Base-by-base conservation (phyloP, 2,797 vertebrate species). In the Pangasius larnaudii region DNA sequence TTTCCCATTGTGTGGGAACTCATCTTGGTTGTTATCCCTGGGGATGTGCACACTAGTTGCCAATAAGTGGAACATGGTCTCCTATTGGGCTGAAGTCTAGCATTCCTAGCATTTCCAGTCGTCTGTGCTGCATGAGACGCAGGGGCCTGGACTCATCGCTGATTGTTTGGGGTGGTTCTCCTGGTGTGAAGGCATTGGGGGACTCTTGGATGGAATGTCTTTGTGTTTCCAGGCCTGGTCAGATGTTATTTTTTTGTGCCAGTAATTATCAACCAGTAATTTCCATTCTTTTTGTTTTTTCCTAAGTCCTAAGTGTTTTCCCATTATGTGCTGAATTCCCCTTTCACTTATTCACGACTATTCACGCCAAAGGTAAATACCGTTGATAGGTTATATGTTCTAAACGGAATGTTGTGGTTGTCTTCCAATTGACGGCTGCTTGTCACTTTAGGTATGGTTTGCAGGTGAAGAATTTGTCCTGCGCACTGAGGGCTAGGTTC, bases 31-130 rank as follows among this genome's bases (percentile, higher is more conserved):
- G 96, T 95, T 94, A 95, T 95, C 93, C 94, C 94, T 51, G 90
- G 91, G 91, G 93, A 93, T 95, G 92, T 91, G 87, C 95, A 82
- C 96, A 95, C 94, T 93, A 91, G 95, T 92, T 93, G 94, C 95
- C 95, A 96, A 96, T 97, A 97, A 97, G 95, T 94, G 91, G 90
- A 96, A 96, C 96, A 96, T 95, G 95, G 94, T 94, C 94, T 96
- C 96, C 96, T 95, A 95, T 95, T 85, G 95, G 94, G 96, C 90
- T 88, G 92, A 91, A 95, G 96, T 96, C 96, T 97, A 94, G 96
- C 96, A 97, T 97, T 97, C 96, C 95, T 96, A 88, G 91, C 93
- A 96, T 96, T 96, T 96, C 90, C 94, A 96, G 96, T 95, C 94
- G 94, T 93, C 94, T 94, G 94, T 96, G 94, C 93, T 92, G 91